A percentile compares a stretch with the other conserved stretches of the same genome.
phyloP scores from a whole-genome alignment of 1,140 invertebrate genomes.

The Panulirus ornatus region DNA sequence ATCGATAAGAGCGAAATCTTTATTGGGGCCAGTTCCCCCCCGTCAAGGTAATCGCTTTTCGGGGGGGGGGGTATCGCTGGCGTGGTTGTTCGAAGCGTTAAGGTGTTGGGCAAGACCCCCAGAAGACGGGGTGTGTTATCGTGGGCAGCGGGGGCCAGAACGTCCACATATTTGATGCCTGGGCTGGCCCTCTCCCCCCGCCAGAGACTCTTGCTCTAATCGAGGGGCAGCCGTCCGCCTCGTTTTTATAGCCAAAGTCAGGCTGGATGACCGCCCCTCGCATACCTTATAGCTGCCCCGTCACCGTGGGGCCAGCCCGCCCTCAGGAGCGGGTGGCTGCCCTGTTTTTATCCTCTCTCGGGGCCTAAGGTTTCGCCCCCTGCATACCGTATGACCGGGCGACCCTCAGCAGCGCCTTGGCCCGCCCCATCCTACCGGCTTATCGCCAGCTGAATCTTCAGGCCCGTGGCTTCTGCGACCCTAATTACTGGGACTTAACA shows the following conservation, averaged over 20 bases:
- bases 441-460: conserved; percentile 61
- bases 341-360: conserved; percentile 55
- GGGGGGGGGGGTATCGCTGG: background rate
- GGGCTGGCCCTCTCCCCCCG: conserved; percentile 18
- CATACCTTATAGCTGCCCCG: conserved; percentile 64
- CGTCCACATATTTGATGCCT: background rate
- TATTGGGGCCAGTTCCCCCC: background rate
- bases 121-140: conserved; percentile 21
- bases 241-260: conserved; percentile 59
- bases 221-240: conserved; percentile 61
- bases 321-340: conserved; percentile 50
- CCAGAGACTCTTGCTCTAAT: conserved; percentile 44
- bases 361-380: conserved; percentile 58
- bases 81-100: conserved; percentile 5
- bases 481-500: conserved; percentile 70
- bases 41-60: background rate
- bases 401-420: conserved; percentile 38
- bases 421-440: conserved; percentile 32
- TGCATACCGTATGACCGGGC: conserved; percentile 65
- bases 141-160: too few relatives aligned
- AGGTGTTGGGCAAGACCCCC: background rate
- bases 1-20: background rate
- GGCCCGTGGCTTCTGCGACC: conserved; percentile 60
- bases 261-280: conserved; percentile 58
- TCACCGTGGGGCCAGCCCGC: conserved; percentile 63